Percentiles rank a stretch among this genome's conserved stretches.
Conservation (phyloP, 2,888 invertebrate genomes). For the Pasiphila rectangulata region DNA sequence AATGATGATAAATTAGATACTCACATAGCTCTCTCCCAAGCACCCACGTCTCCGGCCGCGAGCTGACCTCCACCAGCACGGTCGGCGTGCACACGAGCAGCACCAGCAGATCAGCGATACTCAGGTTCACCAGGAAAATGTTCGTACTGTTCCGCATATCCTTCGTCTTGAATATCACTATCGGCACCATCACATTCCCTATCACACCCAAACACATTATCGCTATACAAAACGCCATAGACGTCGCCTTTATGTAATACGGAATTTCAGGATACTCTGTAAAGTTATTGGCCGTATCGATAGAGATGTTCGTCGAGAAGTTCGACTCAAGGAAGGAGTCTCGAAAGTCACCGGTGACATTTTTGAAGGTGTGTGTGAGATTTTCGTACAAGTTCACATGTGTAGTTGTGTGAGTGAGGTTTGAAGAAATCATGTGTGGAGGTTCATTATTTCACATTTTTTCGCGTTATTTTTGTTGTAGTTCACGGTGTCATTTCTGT, state of each 20-base stretch:
- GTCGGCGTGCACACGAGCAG: slow-evolving; percentile 95
- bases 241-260: slow-evolving; percentile 91
- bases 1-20: slow-evolving; percentile 77
- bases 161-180: slow-evolving; percentile 94
- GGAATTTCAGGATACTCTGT: slow-evolving; percentile 84
- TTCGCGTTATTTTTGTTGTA: slow-evolving; percentile 17
- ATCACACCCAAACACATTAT: slow-evolving; percentile 95
- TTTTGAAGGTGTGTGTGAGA: slow-evolving; percentile 31
- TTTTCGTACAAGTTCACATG: slow-evolving; percentile 49
- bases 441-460: slow-evolving; percentile 64
- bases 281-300: slow-evolving; percentile 54
- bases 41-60: slow-evolving; percentile 95
- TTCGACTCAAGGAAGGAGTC: slow-evolving; percentile 36
- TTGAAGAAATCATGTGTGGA: slow-evolving; percentile 74
- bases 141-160: slow-evolving; percentile 98
- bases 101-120: slow-evolving; percentile 95
- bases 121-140: slow-evolving; percentile 95
- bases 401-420: slow-evolving; percentile 58
- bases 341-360: slow-evolving; percentile 38
- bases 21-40: slow-evolving; percentile 96
- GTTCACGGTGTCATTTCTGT: slow-evolving; percentile 32
- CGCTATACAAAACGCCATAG: slow-evolving; percentile 92
- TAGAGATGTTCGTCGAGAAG: slow-evolving; percentile 29
- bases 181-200: slow-evolving; percentile 95
- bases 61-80: slow-evolving; percentile 95